Percentiles rank a stretch among this genome's conserved stretches.
phyloP scores from a whole-genome alignment of 2,797 vertebrate genomes.

The Sebastes vulpes region DNA sequence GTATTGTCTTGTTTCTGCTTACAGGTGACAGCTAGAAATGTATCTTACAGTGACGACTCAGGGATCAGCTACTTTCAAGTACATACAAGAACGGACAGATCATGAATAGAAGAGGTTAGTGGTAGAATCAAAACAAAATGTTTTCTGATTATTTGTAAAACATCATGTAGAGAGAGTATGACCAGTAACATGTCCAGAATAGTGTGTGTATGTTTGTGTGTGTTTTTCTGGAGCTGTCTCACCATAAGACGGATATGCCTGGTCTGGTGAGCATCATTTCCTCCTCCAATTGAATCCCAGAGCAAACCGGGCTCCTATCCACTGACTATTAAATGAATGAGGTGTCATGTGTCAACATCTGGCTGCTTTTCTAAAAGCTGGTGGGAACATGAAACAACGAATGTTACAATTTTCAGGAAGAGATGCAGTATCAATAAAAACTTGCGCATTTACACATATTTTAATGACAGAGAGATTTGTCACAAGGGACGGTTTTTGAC shows the following conservation, averaged over 20 bases:
- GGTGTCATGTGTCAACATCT: background rate
- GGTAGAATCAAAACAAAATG: background rate
- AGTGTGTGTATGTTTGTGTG: background rate
- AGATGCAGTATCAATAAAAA: background rate
- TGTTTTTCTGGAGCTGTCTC: background rate
- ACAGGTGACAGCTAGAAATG: background rate
- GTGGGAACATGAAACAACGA: background rate
- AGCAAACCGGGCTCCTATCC: background rate
- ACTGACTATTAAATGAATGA: background rate
- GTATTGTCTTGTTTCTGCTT: background rate
- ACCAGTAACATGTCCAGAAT: background rate
- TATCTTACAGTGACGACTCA: background rate
- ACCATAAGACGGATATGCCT: background rate
- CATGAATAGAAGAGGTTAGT: background rate
- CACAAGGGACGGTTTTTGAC: background rate
- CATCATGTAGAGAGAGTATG: background rate
- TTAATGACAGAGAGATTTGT: background rate
- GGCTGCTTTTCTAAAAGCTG: background rate
- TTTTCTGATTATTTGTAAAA: background rate
- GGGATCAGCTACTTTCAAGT: background rate
- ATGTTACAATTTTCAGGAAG: constrained; percentile 1
- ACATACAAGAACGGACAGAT: background rate
- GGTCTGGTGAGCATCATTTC: constrained; percentile 17
- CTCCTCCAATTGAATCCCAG: constrained; percentile 1
- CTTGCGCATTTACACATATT: background rate